Evolutionary conservation across 2,113 vertebrate species (phyloP).

Genomic region (Ornithorhynchus anatinus): DNA sequence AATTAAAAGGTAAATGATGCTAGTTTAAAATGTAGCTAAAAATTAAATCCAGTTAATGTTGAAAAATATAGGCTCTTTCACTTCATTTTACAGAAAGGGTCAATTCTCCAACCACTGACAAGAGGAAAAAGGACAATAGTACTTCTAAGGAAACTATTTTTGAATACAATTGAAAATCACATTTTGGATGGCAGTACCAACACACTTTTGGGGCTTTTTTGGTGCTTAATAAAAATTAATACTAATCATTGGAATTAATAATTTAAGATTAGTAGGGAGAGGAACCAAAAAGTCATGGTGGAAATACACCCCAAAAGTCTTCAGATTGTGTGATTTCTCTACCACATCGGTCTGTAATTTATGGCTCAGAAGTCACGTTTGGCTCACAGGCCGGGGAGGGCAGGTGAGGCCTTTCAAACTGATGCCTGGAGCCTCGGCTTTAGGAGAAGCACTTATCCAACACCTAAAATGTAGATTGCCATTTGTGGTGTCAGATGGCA

Average conservation of each 20-base stretch:
- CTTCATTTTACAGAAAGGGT: conserved; percentile 41
- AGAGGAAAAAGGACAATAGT: conserved; percentile 18
- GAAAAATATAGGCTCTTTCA: conserved; percentile 43
- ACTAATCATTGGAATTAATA: conserved; percentile 24
- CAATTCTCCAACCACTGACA: conserved; percentile 33
- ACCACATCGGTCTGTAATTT: no score
- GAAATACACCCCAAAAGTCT: no score
- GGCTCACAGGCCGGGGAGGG: no score
- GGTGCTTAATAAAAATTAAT: neutral
- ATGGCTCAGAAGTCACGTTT: no score
- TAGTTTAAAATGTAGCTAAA: conserved; percentile 25
- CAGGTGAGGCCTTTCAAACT: no score
- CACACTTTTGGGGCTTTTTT: neutral
- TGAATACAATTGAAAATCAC: neutral
- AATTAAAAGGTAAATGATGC: conserved; percentile 33
- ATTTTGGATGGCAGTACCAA: neutral
- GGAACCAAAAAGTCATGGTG: no score
- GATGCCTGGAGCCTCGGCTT: no score
- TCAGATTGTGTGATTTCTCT: no score
- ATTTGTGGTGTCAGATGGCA: no score
- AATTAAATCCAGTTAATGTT: conserved; percentile 40
- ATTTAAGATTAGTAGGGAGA: no score
- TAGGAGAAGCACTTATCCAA: no score
- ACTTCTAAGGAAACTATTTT: conserved; percentile 22
- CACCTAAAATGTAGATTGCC: no score